phyloP scores from a whole-genome alignment of 2,797 vertebrate species.

The Odontamblyopus lacepedii region DNA sequence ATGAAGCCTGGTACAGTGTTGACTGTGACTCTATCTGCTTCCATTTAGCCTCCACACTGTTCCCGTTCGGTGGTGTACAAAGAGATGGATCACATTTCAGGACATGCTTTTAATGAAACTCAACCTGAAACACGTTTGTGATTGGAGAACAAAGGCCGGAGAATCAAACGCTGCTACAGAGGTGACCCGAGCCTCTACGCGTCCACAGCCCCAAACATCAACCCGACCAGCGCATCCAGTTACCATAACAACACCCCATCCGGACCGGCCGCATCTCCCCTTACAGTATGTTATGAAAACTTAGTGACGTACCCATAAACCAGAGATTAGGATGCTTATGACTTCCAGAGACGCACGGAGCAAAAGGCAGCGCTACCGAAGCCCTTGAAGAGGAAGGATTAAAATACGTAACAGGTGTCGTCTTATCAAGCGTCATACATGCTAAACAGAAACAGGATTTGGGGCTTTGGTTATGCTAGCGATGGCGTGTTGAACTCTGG shows the following conservation, averaged over 20 bases:
- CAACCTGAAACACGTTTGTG: slow-evolving; percentile 75
- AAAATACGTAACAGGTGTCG: slow-evolving; percentile 59
- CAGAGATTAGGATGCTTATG: slow-evolving; percentile 55
- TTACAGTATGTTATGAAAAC: slow-evolving; percentile 77
- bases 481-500: slow-evolving; percentile 10
- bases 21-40: slow-evolving; percentile 69
- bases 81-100: slow-evolving; percentile 71
- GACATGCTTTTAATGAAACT: slow-evolving; percentile 81
- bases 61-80: slow-evolving; percentile 66
- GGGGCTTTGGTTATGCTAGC: neutral
- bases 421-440: slow-evolving; percentile 1
- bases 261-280: slow-evolving; percentile 47
- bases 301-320: slow-evolving; percentile 64
- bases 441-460: slow-evolving; percentile 32
- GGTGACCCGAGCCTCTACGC: slow-evolving; percentile 55
- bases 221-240: slow-evolving; percentile 53
- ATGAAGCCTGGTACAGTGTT: slow-evolving; percentile 25
- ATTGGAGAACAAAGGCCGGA: slow-evolving; percentile 73
- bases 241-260: slow-evolving; percentile 40
- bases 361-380: slow-evolving; percentile 58
- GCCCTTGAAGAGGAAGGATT: slow-evolving; percentile 32
- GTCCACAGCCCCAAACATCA: slow-evolving; percentile 65
- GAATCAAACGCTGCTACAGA: slow-evolving; percentile 60
- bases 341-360: slow-evolving; percentile 56
- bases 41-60: slow-evolving; percentile 69